Base-by-base conservation (phyloP, 2,888 invertebrate genomes). In the Lepas anatifera region DNA sequence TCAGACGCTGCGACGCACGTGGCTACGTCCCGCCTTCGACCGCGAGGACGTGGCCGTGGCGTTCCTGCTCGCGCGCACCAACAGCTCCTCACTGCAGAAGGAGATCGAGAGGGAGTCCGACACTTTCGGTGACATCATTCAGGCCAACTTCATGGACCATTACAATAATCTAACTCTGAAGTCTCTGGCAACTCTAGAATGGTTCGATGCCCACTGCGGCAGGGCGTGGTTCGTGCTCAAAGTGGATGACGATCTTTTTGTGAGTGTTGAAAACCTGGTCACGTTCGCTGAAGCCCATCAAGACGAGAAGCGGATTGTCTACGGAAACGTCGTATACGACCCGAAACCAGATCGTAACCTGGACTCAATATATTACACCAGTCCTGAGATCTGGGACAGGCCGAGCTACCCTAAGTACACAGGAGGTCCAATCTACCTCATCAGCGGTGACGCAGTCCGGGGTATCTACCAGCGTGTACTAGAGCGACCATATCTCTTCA, bases 101-200 rank as follows among this genome's bases (percentile, higher is more conserved):
- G n/a, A 4, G 25, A 66, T 66, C 39, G 27, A 66, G 27, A 10
- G 27, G 25, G 66, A 66, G 39, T 22, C 37, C 27, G 39, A 39
- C 39, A 37, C 16, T 16, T 46, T 52, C 64, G 69, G 64, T 27
- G 69, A 69, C 39, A 64, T 69, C 46, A n/a, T 69, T 1, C 69
- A 69, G 64, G 69, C 69, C 27, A 58, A 41, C 39, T 63, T 69
- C 37, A 41, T 58, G 32, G 69, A 69, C 64, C 69, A 69, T 43
- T 69, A 69, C 69, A 63, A 69, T 64, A 69, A 69, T 64, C 69
- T 69, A n/a, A 69, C 69, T 35, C 43, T 69, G 29, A 69, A 69
- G 35, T 41, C 58, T n/a, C 37, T 69, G 25, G 58, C 64, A 2
- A 35, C 39, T 8, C 63, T 69, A 11, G 64, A 69, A 27, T 69